phyloP scores from a whole-genome alignment of 2,797 vertebrate genomes.

The Meriones psammophilus region DNA sequence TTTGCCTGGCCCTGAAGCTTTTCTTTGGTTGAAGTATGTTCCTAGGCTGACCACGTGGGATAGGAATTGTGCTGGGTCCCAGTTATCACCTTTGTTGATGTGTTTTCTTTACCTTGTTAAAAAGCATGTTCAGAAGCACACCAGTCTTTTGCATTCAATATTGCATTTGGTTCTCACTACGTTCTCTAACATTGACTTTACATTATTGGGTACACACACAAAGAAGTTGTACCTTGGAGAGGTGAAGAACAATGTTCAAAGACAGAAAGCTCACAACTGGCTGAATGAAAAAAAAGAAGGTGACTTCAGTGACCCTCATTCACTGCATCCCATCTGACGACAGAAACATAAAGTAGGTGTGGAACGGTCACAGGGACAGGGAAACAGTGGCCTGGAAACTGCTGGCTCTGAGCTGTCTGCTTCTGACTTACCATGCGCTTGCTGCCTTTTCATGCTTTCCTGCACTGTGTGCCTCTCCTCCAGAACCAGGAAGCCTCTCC shows the following conservation, averaged over 20 bases:
- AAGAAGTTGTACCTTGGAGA: not conserved
- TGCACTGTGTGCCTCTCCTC: not conserved
- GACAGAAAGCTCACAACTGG: not conserved
- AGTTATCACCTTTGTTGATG: not conserved
- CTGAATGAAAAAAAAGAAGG: not conserved
- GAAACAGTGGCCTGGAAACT: not conserved
- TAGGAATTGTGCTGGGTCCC: not conserved
- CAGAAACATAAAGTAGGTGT: not conserved
- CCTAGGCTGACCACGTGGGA: not conserved
- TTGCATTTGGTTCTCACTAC: not conserved
- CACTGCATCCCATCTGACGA: not conserved
- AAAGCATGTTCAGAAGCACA: not conserved
- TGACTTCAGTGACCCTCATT: not conserved
- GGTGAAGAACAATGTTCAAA: not conserved
- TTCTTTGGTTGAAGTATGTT: not conserved
- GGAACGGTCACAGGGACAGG: not conserved
- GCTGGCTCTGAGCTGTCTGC: not conserved
- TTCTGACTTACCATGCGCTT: not conserved
- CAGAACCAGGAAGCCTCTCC: constrained; percentile 1
- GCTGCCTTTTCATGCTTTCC: not conserved
- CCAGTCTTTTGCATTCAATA: not conserved
- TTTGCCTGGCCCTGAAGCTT: not conserved
- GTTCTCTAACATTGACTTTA: not conserved
- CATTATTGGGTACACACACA: not conserved
- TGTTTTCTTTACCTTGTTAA: not conserved